These are phyloP conservation scores for Spodoptera littoralis DNA, from an alignment of 2,888 invertebrate genomes.

Conservation along the genomic window DNA sequence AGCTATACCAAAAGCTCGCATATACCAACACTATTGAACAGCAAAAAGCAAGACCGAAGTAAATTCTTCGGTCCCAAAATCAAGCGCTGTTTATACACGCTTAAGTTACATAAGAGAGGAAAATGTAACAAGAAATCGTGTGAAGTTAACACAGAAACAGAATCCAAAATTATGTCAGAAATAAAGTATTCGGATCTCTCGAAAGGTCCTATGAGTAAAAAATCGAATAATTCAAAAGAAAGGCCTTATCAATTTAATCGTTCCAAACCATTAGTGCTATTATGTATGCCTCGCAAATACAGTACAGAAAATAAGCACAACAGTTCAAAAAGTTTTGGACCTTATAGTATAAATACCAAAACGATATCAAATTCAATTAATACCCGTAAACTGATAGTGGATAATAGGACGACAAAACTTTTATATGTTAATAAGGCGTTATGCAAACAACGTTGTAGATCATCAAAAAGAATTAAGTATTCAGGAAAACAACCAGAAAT, in stretches of 20 bases:
- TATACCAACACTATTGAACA: background rate
- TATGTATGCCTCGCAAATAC: background rate
- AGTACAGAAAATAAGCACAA: conserved; percentile 7
- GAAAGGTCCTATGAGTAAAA: background rate
- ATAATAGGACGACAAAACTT: conserved; percentile 4
- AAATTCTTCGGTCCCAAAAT: conserved; percentile 10
- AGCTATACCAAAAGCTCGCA: background rate
- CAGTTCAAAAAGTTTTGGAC: conserved; percentile 1
- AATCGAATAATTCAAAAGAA: conserved; percentile 1
- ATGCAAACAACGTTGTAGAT: conserved; percentile 1
- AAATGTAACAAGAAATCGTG: conserved; percentile 5
- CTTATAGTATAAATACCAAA: conserved; percentile 12
- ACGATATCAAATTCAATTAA: conserved; percentile 26
- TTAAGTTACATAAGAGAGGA: conserved; percentile 13
- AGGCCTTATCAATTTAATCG: conserved; percentile 1
- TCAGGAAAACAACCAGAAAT: conserved; percentile 14
- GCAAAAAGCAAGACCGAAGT: conserved; percentile 1
- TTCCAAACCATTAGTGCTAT: conserved; percentile 2
- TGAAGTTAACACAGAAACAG: conserved; percentile 8
- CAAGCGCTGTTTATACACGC: conserved; percentile 10
- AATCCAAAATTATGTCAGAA: background rate
- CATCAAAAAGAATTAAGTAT: conserved; percentile 14
- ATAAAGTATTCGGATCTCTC: background rate
- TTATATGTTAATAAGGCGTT: conserved; percentile 14
- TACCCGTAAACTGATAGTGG: conserved; percentile 6